Evolutionary conservation across 2,797 vertebrate species (phyloP), one percentile per base, ranked within the genome.

Genomic region (Siniperca obscura): DNA sequence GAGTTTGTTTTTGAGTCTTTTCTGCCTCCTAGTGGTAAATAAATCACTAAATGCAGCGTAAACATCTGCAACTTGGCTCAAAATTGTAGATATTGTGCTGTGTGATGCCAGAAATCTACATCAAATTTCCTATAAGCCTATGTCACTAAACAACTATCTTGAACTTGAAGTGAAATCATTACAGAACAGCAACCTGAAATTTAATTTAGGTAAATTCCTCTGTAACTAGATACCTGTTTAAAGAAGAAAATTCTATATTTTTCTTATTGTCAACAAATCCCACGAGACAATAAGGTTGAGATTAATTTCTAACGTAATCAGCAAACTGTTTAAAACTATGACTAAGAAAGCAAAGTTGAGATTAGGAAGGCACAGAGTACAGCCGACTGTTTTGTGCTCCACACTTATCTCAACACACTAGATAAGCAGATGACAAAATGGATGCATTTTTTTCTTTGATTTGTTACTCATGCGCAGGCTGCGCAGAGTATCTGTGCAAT

Each of bases 11-110:
- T 22, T 48, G 9, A 44, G 2, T 3, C 57, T 79, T 42, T 61
- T 21, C 66, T 84, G 83, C 38, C 88, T 57, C n/a, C 79, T 59
- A 52, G 74, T 86, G 84, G 75, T 60, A 17, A 38, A 68, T 55
- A 22, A 53, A 67, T 27, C 7, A 71, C 48, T 7, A 14, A 14
- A n/a, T 6, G 50, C 38, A 38, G 60, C 19, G 74, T 70, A 27
- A 81, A 76, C 22, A 38, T 10, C 36, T 8, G 40, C 25, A 61
- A 11, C 16, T 25, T 34, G 3, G 5, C 27, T 56, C 21, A 8
- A 50, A 7, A n/a, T 12, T 53, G 11, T 36, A 46, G 6, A 46
- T 50, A 3, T 1, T 19, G 4, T 36, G 38, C 13, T 8, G 22
- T 9, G 40, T 46, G 53, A 7, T 25, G 3, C 10, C 21, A 27